Percentiles rank a stretch among this genome's conserved stretches.
These are phyloP conservation scores for Tryphoninae sp. DNA, from an alignment of 2,888 invertebrate genomes.

Conservation along the genomic window DNA sequence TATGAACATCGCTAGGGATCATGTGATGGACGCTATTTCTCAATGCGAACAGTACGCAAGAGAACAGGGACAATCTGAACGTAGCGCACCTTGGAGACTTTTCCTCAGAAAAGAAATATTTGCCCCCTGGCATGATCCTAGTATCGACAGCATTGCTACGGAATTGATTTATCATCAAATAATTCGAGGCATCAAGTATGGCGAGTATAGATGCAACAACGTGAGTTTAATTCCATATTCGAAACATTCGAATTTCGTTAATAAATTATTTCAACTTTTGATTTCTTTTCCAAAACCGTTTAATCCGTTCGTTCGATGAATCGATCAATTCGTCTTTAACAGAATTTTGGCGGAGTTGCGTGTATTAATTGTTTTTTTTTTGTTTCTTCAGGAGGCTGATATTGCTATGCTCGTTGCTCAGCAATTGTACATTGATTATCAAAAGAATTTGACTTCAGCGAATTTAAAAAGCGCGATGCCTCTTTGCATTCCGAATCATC, in stretches of 20 bases:
- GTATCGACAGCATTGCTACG: conserved; percentile 90
- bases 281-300: background rate
- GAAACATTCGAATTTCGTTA: background rate
- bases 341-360: background rate
- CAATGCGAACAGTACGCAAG: conserved; percentile 98
- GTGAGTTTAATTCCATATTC: conserved; percentile 54
- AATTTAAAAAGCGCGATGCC: conserved; percentile 88
- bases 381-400: conserved; percentile 86
- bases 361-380: background rate
- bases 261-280: background rate
- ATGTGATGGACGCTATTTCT: conserved; percentile 97
- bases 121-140: conserved; percentile 95
- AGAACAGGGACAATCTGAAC: conserved; percentile 92
- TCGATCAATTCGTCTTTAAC: background rate
- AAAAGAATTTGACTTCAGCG: conserved; percentile 86
- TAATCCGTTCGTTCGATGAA: too few species aligned
- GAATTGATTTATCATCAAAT: conserved; percentile 95
- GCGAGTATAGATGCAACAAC: conserved; percentile 93
- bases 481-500: conserved; percentile 91
- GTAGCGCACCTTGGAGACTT: conserved; percentile 93
- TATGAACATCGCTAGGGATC: conserved; percentile 85
- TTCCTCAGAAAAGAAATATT: conserved; percentile 95
- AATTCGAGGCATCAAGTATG: conserved; percentile 93
- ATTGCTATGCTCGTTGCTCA: conserved; percentile 94
- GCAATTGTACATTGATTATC: conserved; percentile 94